phyloP scores from a whole-genome alignment of 1,140 invertebrate species.

The Eumaeus atala region DNA sequence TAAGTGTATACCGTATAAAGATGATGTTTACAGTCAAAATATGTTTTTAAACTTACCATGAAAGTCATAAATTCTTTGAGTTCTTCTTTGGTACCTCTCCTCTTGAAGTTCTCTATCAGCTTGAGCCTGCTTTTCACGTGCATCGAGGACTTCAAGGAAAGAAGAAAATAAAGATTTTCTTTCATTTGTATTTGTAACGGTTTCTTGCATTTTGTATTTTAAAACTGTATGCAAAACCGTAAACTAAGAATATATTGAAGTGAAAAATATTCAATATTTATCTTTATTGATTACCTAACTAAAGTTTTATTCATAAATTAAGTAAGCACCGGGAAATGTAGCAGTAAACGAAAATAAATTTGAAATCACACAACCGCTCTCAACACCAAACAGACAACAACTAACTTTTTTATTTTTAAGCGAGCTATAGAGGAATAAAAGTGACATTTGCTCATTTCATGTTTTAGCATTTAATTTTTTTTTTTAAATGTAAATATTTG shows the following conservation, averaged over 20 bases:
- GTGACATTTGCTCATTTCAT: conserved; percentile 6
- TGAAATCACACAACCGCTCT: conserved; percentile 48
- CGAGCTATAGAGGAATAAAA: conserved; percentile 19
- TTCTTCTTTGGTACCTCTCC: conserved; percentile 58
- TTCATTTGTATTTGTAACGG: conserved; percentile 65
- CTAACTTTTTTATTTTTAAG: conserved; percentile 30
- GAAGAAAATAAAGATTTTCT: conserved; percentile 63
- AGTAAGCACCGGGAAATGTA: conserved; percentile 1
- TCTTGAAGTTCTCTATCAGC: conserved; percentile 58
- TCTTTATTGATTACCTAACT: neutral
- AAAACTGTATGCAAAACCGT: conserved; percentile 20
- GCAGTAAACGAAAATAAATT: conserved; percentile 37
- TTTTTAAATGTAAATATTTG: neutral
- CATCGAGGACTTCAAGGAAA: conserved; percentile 56
- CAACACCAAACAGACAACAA: conserved; percentile 35
- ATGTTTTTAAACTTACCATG: conserved; percentile 43
- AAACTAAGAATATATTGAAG: neutral
- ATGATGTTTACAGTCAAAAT: conserved; percentile 13
- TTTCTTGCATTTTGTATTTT: conserved; percentile 62
- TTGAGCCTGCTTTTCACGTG: conserved; percentile 50
- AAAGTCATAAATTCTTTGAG: conserved; percentile 63
- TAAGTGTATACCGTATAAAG: too few species aligned
- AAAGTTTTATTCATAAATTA: conserved; percentile 7
- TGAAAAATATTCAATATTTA: neutral
- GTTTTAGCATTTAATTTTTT: neutral